Percentiles rank a stretch among this genome's conserved stretches.
phyloP scores from a whole-genome alignment of 1,140 invertebrate genomes.

The Adoxophyes honmai region DNA sequence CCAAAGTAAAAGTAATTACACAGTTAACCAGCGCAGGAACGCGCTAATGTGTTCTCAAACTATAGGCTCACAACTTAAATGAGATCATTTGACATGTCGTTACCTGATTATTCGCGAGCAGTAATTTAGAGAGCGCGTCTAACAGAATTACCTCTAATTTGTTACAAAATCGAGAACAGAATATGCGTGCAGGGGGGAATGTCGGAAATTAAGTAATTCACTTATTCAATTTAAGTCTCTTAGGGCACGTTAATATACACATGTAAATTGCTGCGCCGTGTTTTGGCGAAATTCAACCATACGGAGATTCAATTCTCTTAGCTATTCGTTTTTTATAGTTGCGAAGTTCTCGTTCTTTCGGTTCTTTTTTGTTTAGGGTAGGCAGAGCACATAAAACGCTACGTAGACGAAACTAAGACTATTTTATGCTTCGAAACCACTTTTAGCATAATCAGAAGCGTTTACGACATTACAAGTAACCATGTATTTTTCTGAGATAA shows the following conservation, averaged over 20 bases:
- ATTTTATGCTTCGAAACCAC: too few species aligned
- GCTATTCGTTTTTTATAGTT: too few species aligned
- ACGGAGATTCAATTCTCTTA: not conserved
- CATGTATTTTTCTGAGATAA: too few species aligned
- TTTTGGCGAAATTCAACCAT: not conserved
- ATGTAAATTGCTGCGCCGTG: not conserved
- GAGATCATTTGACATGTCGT: slow-evolving; percentile 1
- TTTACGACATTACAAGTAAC: too few species aligned
- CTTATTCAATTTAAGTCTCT: not conserved
- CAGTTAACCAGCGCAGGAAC: too few species aligned
- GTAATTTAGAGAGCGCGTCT: not conserved
- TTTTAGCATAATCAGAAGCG: too few species aligned
- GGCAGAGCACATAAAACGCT: too few species aligned
- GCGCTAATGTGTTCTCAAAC: not conserved
- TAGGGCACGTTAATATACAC: not conserved
- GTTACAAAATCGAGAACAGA: not conserved
- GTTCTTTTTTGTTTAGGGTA: too few species aligned
- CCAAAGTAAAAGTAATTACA: too few species aligned
- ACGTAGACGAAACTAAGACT: too few species aligned
- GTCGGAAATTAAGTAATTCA: not conserved
- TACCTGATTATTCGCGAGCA: not conserved
- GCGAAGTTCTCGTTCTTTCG: too few species aligned
- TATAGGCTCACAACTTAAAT: not conserved
- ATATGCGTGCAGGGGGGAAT: not conserved
- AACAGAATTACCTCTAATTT: slow-evolving; percentile 2